Evolutionary conservation across 2,797 vertebrate species (phyloP).

Genomic region (Thalassophryne amazonica): DNA sequence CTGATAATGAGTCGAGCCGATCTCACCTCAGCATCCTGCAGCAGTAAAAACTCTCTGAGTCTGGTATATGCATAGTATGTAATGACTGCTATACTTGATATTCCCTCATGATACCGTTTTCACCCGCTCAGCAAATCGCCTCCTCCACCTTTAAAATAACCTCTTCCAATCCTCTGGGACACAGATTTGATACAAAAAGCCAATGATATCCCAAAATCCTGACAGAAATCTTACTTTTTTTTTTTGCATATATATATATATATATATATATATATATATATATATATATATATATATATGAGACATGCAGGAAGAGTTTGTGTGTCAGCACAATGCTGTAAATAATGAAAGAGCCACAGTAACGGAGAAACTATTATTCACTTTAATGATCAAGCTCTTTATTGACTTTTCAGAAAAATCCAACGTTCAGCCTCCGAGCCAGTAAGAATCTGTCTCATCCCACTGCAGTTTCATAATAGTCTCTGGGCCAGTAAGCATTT

Average conservation of each 20-base stretch:
- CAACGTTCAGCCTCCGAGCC: slow-evolving; percentile 78
- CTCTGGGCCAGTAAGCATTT: slow-evolving; percentile 70
- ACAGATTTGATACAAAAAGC: slow-evolving; percentile 59
- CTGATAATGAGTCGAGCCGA: slow-evolving; percentile 6
- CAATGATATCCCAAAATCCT: slow-evolving; percentile 56
- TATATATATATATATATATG: too few relatives aligned
- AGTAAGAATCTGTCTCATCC: slow-evolving; percentile 64
- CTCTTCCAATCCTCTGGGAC: slow-evolving; percentile 32
- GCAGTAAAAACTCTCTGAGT: slow-evolving; percentile 16
- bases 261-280: too few relatives aligned
- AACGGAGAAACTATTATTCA: slow-evolving; percentile 78
- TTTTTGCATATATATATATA: too few relatives aligned
- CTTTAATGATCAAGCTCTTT: slow-evolving; percentile 80
- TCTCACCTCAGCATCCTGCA: slow-evolving; percentile 10
- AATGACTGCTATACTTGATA: slow-evolving; percentile 40
- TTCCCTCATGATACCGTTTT: slow-evolving; percentile 42
- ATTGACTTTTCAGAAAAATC: slow-evolving; percentile 82
- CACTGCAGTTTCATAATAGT: slow-evolving; percentile 68
- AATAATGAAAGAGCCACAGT: slow-evolving; percentile 72
- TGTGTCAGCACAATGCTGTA: slow-evolving; percentile 76
- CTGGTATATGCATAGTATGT: slow-evolving; percentile 12
- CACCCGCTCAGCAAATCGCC: slow-evolving; percentile 49
- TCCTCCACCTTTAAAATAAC: slow-evolving; percentile 43
- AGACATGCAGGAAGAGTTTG: slow-evolving; percentile 48
- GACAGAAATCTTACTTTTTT: slow-evolving; percentile 57